Evolutionary conservation across 2,888 invertebrate species (phyloP).

Genomic region (Stenurella melanura): DNA sequence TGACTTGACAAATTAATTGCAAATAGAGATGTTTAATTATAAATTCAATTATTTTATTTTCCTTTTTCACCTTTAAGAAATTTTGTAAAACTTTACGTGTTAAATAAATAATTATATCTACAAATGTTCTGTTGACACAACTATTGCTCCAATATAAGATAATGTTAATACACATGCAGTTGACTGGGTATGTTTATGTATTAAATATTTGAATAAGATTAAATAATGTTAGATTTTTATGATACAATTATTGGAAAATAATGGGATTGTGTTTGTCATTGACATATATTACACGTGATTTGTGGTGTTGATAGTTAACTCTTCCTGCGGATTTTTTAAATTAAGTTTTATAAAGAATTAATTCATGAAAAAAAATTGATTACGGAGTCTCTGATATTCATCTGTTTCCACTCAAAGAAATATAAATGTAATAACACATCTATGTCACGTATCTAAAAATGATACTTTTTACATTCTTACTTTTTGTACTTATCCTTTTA

Average conservation of each 20-base stretch:
- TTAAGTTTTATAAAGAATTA: not conserved
- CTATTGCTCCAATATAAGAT: not conserved
- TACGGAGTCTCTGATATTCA: no score
- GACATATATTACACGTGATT: not conserved
- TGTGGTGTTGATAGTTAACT: not conserved
- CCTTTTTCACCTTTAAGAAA: not conserved
- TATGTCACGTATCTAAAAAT: no score
- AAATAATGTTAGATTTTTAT: constrained; percentile 17
- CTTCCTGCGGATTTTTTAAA: not conserved
- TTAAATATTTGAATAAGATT: constrained; percentile 22
- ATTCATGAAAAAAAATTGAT: no score
- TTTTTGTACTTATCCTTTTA: no score
- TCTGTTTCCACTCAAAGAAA: no score
- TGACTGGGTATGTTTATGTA: constrained; percentile 1
- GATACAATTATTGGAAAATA: constrained; percentile 14
- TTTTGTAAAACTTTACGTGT: not conserved
- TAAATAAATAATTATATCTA: constrained; percentile 9
- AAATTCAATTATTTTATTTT: no score
- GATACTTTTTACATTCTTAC: no score
- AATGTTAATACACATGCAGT: not conserved
- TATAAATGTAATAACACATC: no score
- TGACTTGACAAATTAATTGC: no score
- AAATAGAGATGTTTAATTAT: no score
- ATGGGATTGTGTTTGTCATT: not conserved
- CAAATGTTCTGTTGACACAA: constrained; percentile 5